Percentiles rank a stretch among this genome's conserved stretches.
These are phyloP conservation scores for Neosalanx taihuensis DNA, from an alignment of 2,797 vertebrate species.

Conservation along the genomic window DNA sequence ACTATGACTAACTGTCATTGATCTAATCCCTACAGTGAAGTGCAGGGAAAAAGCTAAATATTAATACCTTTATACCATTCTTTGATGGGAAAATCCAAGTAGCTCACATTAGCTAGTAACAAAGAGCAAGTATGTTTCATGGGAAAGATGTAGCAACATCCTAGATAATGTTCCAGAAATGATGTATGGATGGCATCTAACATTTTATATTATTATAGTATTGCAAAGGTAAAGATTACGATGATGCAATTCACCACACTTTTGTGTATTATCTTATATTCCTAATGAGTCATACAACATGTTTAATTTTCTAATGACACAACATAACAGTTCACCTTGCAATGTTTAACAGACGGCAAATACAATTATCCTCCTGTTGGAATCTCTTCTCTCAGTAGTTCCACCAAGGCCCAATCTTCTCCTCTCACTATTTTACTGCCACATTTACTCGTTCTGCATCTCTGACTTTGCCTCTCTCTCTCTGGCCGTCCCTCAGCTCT, in stretches of 20 bases:
- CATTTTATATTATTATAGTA: neutral
- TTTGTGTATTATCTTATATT: slow-evolving; percentile 30
- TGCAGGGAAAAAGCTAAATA: no score
- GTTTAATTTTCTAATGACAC: slow-evolving; percentile 25
- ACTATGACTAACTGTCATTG: slow-evolving; percentile 39
- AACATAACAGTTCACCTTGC: slow-evolving; percentile 44
- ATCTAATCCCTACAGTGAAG: slow-evolving; percentile 2
- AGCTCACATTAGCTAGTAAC: no score
- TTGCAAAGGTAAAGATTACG: no score
- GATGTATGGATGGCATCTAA: slow-evolving; percentile 25
- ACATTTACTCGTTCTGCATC: neutral
- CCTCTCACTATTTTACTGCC: neutral
- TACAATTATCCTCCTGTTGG: slow-evolving; percentile 64
- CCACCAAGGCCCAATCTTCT: slow-evolving; percentile 38
- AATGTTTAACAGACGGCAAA: slow-evolving; percentile 63
- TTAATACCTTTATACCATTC: no score
- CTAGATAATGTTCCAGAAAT: neutral
- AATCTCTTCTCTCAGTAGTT: slow-evolving; percentile 47
- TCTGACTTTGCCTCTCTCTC: neutral
- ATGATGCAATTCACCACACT: slow-evolving; percentile 27
- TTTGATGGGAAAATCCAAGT: no score
- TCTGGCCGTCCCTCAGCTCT: slow-evolving; percentile 4
- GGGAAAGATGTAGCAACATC: no score
- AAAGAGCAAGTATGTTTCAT: no score
- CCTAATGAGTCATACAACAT: neutral